Evolutionary conservation across 2,797 vertebrate genomes (phyloP).

Genomic region (Tapera naevia): DNA sequence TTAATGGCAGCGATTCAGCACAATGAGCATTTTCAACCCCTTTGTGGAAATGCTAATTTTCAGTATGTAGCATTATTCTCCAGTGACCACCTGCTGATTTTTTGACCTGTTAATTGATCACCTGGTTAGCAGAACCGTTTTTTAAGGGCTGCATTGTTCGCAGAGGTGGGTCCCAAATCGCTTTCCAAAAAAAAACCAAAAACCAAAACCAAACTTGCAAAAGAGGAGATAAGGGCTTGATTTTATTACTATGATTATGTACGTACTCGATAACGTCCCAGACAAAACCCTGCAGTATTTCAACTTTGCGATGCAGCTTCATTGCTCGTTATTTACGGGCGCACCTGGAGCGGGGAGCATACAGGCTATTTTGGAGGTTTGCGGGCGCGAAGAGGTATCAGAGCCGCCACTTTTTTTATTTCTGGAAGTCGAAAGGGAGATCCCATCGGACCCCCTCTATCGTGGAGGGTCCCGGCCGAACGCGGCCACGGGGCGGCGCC

Average conservation of each 20-base stretch:
- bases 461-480: background rate
- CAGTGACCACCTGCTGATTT: slow-evolving; percentile 76
- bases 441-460: too few relatives aligned
- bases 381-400: background rate
- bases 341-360: background rate
- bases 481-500: background rate
- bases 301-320: background rate
- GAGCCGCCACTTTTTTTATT: too few relatives aligned
- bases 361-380: fast-evolving
- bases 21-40: slow-evolving; percentile 67
- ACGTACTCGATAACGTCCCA: background rate
- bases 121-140: slow-evolving; percentile 67
- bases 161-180: slow-evolving; percentile 48
- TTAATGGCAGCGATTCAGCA: slow-evolving; percentile 61
- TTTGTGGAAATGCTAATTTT: slow-evolving; percentile 78
- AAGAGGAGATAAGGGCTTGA: slow-evolving; percentile 32
- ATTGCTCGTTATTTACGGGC: background rate
- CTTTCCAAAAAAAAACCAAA: background rate
- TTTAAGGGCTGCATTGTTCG: slow-evolving; percentile 66
- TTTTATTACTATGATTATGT: slow-evolving; percentile 27
- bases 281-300: background rate
- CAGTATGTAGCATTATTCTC: slow-evolving; percentile 30
- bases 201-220: background rate
- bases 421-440: too few relatives aligned
- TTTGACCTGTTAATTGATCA: slow-evolving; percentile 87